Conservation (phyloP, 23 tunicate genomes). For the Clavelina lepadiformis region DNA sequence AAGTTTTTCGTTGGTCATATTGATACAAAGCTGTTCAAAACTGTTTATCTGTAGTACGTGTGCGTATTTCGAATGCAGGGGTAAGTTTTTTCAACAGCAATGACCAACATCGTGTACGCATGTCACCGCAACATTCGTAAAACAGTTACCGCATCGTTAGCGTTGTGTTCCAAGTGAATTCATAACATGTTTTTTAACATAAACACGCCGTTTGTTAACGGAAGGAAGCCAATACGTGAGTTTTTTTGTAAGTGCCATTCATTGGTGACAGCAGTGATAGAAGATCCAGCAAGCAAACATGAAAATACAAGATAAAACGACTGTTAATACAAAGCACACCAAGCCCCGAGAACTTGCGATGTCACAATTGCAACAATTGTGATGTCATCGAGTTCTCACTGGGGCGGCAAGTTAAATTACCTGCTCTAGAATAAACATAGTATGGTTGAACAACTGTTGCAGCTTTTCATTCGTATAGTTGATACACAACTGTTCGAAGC, state of each 20-base stretch:
- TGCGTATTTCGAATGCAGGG: neutral
- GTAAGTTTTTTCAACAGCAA: neutral
- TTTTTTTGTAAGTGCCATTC: neutral
- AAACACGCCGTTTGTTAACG: too few relatives aligned
- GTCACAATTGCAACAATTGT: too few relatives aligned
- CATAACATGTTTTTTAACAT: too few relatives aligned
- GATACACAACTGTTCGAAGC: constrained; percentile 99
- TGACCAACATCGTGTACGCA: too few relatives aligned
- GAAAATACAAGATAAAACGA: constrained; percentile 1
- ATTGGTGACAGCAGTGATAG: neutral
- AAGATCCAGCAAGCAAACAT: neutral
- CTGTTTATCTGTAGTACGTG: constrained; percentile 63
- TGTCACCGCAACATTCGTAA: too few relatives aligned
- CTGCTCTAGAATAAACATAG: constrained; percentile 99
- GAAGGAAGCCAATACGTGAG: too few relatives aligned
- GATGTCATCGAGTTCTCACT: too few relatives aligned
- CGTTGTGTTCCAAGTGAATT: too few relatives aligned
- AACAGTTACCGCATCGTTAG: too few relatives aligned
- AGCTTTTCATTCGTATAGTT: constrained; percentile 99
- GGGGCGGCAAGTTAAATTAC: constrained; percentile 42
- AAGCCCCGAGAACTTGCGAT: too few relatives aligned
- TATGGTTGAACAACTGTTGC: constrained; percentile 98
- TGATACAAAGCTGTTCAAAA: constrained; percentile 98
- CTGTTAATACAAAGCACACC: too few relatives aligned
- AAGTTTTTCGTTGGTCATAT: constrained; percentile 95